phyloP scores from a whole-genome alignment of 2,888 invertebrate species.

The Cecidostiba fungosa region DNA sequence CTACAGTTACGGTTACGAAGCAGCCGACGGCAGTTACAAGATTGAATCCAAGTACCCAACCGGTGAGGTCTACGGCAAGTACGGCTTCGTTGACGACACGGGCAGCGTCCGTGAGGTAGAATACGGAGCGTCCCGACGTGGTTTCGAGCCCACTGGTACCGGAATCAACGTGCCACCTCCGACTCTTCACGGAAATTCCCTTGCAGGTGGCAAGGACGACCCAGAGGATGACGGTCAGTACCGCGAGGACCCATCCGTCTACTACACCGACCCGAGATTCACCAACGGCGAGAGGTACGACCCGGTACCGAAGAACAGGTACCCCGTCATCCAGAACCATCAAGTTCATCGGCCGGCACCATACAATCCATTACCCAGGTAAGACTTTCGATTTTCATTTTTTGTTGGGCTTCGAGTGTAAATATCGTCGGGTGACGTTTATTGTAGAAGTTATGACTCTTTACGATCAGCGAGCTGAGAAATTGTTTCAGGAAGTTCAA shows the following conservation, averaged over 20 bases:
- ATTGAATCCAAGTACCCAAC: constrained; percentile 92
- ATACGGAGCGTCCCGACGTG: constrained; percentile 89
- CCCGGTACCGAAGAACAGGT: constrained; percentile 73
- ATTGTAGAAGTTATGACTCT: neutral
- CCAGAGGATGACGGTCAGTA: constrained; percentile 93
- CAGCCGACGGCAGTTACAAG: constrained; percentile 92
- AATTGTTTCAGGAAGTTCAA: neutral
- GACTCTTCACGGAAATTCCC: constrained; percentile 82
- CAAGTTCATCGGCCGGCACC: constrained; percentile 50
- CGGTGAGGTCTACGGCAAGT: constrained; percentile 93
- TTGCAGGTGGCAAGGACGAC: constrained; percentile 76
- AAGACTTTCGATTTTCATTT: constrained; percentile 6
- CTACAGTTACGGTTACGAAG: constrained; percentile 94
- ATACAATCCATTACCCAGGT: constrained; percentile 66
- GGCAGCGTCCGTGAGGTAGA: constrained; percentile 90
- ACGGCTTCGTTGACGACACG: constrained; percentile 92
- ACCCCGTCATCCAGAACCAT: constrained; percentile 70
- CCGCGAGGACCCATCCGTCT: constrained; percentile 90
- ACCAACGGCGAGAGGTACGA: constrained; percentile 79
- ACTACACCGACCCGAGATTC: constrained; percentile 87
- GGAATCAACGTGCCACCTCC: constrained; percentile 93
- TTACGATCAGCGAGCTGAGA: neutral
- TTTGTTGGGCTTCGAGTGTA: neutral
- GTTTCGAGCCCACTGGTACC: constrained; percentile 90
- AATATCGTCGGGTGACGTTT: neutral